These are phyloP conservation scores for Alcedo atthis DNA, from an alignment of 2,797 vertebrate species.

Conservation along the genomic window DNA sequence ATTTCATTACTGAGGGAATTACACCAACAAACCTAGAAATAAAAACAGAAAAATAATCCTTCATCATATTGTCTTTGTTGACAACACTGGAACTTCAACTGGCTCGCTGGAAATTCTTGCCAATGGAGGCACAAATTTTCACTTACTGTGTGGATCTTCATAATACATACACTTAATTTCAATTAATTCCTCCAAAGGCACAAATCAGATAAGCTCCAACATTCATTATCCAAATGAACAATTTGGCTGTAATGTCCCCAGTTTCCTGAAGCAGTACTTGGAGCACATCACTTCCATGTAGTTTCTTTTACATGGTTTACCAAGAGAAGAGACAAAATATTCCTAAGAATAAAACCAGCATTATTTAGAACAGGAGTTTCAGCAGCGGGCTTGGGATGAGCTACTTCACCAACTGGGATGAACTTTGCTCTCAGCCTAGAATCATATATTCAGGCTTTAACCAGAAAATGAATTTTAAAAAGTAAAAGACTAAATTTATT, in stretches of 20 bases:
- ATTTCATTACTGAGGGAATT: background rate
- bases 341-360: fast-evolving
- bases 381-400: background rate
- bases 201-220: background rate
- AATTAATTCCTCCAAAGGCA: background rate
- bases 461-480: background rate
- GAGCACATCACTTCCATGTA: background rate
- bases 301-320: background rate
- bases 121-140: background rate
- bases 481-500: background rate
- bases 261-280: background rate
- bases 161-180: background rate
- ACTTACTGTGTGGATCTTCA: background rate
- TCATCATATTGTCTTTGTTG: background rate
- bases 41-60: background rate
- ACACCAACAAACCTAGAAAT: background rate
- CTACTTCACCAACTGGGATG: background rate
- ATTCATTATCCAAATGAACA: background rate
- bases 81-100: background rate
- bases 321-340: background rate
- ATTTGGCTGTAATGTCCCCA: background rate
- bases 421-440: background rate
- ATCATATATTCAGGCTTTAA: background rate
- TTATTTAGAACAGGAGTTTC: background rate
- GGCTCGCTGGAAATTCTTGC: background rate